Evolutionary conservation across 1,140 invertebrate species (phyloP), one percentile per base, ranked within the genome.

Genomic region (Dysdera silvatica): DNA sequence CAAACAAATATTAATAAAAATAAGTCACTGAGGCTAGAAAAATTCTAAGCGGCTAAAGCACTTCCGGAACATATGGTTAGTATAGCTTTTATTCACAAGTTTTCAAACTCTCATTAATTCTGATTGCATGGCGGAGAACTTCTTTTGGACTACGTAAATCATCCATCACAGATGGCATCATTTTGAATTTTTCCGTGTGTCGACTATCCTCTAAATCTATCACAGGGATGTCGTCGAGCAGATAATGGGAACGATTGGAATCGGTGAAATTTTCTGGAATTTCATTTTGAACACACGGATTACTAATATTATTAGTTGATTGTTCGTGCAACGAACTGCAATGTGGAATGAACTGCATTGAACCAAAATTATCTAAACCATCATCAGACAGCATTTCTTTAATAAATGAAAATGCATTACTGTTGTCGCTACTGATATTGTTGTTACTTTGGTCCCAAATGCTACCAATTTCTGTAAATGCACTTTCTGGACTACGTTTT

Each of bases 131-230:
- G 3, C 61, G 61, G 31, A 62, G 32, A 1, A 62, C 61, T 56
- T 62, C 61, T 49, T 62, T 62, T 23, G 60, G 61, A 47, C 61
- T 62, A 26, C 56, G 61, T 28, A 62, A 40, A 40, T 62, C 61
- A 31, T 62, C 61, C 52, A 62, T 55, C 3, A 62, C 24, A 29
- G 61, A 55, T 24, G 51, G 37, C 58, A 52, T 52, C 24, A 31
- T 23, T 61, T 45, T 61, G 32, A 60, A 48, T 47, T 54, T 61
- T 33, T 54, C 59, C 28, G 24, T 20, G 16, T 40, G 41, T 24
- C 29, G 20, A 18, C 48, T 24, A 35, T 16, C 29, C 23, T 62
- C 61, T n/a, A n/a, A n/a, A 40, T 62, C 61, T 62, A 62, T 62
- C 61, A 62, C 61, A 62, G 61, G 16, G 40, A 48, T 47, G 24